These are phyloP conservation scores for Creontiades dilutus DNA, from an alignment of 2,888 invertebrate genomes.

Conservation along the genomic window DNA sequence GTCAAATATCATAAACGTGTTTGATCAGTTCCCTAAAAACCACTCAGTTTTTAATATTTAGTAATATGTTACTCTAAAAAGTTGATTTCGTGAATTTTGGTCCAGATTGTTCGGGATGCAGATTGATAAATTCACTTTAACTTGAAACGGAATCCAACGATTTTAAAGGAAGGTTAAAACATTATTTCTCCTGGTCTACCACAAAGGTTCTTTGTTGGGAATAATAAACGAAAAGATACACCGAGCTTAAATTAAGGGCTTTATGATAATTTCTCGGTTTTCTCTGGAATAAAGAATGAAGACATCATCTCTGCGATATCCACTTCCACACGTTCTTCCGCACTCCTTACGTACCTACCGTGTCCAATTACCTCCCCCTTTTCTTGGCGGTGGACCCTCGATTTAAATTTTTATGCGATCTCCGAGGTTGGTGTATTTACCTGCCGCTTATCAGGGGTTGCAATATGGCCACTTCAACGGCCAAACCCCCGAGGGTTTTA, in stretches of 20 bases:
- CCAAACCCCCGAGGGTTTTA: not conserved
- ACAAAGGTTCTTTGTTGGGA: too few species aligned
- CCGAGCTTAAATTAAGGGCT: not conserved
- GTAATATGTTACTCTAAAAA: too few species aligned
- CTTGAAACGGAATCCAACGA: too few species aligned
- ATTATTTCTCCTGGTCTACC: too few species aligned
- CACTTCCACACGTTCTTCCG: constrained; percentile 27
- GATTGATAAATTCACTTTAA: too few species aligned
- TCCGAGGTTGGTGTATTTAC: not conserved
- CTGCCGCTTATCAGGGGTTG: not conserved
- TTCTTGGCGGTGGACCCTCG: not conserved
- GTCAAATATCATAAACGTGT: too few species aligned
- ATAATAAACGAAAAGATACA: too few species aligned
- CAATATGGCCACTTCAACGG: not conserved
- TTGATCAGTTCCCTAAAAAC: too few species aligned
- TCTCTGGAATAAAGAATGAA: not conserved
- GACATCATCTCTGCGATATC: constrained; percentile 10
- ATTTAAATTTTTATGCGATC: constrained; percentile 25
- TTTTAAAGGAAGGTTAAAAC: too few species aligned
- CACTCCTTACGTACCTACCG: not conserved
- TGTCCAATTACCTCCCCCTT: constrained; percentile 17
- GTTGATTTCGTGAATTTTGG: too few species aligned
- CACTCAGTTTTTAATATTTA: too few species aligned
- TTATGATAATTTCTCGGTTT: constrained; percentile 2
- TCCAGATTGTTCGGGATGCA: too few species aligned